Evolutionary conservation across 2,888 invertebrate species (phyloP).

Genomic region (Girardia tigrina): DNA sequence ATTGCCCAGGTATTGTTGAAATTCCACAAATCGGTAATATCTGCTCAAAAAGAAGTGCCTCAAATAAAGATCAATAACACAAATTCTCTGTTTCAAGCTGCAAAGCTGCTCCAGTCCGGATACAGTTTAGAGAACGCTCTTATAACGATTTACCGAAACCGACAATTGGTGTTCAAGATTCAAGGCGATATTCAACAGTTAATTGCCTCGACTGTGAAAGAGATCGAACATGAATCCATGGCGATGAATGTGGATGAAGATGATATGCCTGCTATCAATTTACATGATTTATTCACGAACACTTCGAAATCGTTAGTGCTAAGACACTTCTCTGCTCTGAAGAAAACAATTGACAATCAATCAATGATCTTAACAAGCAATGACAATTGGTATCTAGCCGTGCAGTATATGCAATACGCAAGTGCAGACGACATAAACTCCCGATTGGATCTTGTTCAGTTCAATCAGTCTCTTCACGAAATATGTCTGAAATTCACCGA

Average conservation of each 20-base stretch:
- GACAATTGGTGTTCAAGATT: too few species aligned
- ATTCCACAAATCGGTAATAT: background rate
- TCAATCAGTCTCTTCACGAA: background rate
- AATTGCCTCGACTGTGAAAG: too few species aligned
- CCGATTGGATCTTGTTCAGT: background rate
- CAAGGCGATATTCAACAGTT: too few species aligned
- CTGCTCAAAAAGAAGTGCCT: background rate
- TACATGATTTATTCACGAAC: background rate
- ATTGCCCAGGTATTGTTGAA: background rate
- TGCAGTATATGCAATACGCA: background rate
- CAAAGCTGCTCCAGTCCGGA: background rate
- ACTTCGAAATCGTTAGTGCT: background rate
- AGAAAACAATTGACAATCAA: background rate
- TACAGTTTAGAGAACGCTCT: background rate
- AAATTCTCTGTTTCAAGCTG: background rate
- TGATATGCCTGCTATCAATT: background rate
- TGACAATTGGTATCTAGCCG: too few species aligned
- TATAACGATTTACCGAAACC: too few species aligned
- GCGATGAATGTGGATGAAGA: background rate
- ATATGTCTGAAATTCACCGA: background rate
- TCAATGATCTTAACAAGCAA: too few species aligned
- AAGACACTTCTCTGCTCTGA: background rate
- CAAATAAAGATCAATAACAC: background rate
- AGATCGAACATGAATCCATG: too few species aligned
- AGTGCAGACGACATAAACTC: background rate